Evolutionary conservation across 30 jellyfish, hydroid and myxozoan genomes (phyloP), one percentile per base, ranked within the genome.

Genomic region (Aurelia aurita): DNA sequence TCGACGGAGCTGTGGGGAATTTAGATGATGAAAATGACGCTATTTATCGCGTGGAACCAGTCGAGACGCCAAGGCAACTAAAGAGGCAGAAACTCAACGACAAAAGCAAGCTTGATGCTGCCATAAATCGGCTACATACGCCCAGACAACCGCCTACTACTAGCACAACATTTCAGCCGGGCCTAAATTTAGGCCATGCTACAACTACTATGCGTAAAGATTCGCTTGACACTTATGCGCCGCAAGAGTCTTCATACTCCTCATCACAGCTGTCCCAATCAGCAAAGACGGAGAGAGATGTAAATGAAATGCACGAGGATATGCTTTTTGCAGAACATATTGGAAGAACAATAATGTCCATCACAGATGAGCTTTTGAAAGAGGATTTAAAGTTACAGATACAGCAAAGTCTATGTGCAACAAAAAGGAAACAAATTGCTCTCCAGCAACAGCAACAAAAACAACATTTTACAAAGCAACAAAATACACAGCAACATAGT

Each of bases 321-420:
- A 85, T 85, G 95, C 27, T 85, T 18, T 85, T 85, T 73, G 95
- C 95, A 3, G 95, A 85, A 45, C 89, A 85, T 47, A 84, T 85
- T 16, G 95, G 95, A 43, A 62, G 89, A 47, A 72, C 89, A 21
- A 51, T 85, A 5, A 74, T 73, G 84, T 26, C 84, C 9, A 63
- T 85, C 18, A 85, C 84, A 11, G 95, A 85, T 44, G 95, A 85
- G 43, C 84, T 74, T 29, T 57, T 85, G 26, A 85, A 85, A 60
- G 95, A 85, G 39, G 95, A 73, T 58, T 47, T 85, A 67, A 85
- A 85, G 39, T 44, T 85, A 29, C 88, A 85, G 78, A 85, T 85
- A 54, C 93, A 83, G 82, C 93, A 83, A 43, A 69, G 93, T 61
- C 68, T 83, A n/a, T 83, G 93, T 55, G 60, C 93, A 15, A 69